Conservation (phyloP, 2,113 vertebrate genomes). For the Lipotes vexillifer region DNA sequence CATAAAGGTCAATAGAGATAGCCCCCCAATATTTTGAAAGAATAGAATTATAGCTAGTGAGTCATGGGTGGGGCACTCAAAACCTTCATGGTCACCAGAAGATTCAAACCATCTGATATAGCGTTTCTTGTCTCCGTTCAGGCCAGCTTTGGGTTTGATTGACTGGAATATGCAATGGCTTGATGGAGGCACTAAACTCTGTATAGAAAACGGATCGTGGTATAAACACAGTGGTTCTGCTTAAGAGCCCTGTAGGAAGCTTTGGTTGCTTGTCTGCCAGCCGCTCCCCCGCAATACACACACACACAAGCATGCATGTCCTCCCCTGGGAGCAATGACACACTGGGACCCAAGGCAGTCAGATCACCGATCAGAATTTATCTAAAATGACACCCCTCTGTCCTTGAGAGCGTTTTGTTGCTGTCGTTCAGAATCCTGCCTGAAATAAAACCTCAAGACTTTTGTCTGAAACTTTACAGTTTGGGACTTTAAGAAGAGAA, state of each 20-base stretch:
- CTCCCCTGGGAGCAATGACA: neutral
- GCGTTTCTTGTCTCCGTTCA: no score
- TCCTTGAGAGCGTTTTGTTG: neutral
- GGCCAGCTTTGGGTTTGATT: neutral
- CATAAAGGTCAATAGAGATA: neutral
- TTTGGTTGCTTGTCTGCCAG: neutral
- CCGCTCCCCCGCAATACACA: rapidly evolving
- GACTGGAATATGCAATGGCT: neutral
- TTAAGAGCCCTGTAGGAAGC: neutral
- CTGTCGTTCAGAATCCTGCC: neutral
- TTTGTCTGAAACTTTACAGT: neutral
- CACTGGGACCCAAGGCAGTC: neutral
- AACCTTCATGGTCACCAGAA: neutral
- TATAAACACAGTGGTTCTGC: neutral
- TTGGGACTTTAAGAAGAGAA: neutral
- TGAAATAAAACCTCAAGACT: neutral
- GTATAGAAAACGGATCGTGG: neutral
- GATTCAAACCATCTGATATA: neutral
- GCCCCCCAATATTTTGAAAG: neutral
- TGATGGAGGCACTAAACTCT: rapidly evolving
- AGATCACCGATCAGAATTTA: neutral
- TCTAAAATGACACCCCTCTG: neutral
- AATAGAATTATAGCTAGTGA: neutral
- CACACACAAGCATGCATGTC: rapidly evolving
- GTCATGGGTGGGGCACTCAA: neutral